These are phyloP conservation scores for Brachymystax lenok DNA, from an alignment of 2,797 vertebrate genomes.

Conservation along the genomic window DNA sequence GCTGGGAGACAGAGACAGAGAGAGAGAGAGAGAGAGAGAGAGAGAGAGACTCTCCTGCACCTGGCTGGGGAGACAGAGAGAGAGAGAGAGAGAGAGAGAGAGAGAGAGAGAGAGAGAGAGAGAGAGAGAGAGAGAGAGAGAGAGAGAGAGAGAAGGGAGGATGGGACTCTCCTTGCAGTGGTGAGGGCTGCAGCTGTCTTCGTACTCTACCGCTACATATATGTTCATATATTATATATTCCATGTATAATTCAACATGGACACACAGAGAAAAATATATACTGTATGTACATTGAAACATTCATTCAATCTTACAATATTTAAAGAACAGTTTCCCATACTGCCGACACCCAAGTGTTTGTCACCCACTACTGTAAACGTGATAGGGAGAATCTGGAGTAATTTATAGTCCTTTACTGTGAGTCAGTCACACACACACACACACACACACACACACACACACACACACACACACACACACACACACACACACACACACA, in stretches of 20 bases:
- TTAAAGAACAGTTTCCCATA: constrained; percentile 1
- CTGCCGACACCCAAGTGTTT: background rate
- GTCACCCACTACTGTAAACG: background rate
- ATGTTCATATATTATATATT: too few relatives aligned
- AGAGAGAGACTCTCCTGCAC: too few relatives aligned
- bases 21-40: too few relatives aligned
- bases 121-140: too few relatives aligned
- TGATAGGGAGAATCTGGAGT: background rate
- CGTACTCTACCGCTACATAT: too few relatives aligned
- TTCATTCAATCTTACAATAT: background rate
- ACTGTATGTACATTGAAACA: background rate
- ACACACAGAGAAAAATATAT: too few relatives aligned
- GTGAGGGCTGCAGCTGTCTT: too few relatives aligned
- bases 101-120: too few relatives aligned
- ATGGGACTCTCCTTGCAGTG: too few relatives aligned
- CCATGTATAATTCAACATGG: too few relatives aligned
- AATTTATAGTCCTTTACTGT: background rate
- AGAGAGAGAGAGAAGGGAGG: constrained; percentile 20
- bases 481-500: background rate
- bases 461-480: background rate
- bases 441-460: background rate
- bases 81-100: too few relatives aligned
- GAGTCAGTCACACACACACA: background rate
- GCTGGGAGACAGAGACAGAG: background rate
- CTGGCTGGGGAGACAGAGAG: too few relatives aligned